Percentiles rank a stretch among this genome's conserved stretches.
Conservation (phyloP, 2,113 vertebrate species). For the Arothron firmamentum region DNA sequence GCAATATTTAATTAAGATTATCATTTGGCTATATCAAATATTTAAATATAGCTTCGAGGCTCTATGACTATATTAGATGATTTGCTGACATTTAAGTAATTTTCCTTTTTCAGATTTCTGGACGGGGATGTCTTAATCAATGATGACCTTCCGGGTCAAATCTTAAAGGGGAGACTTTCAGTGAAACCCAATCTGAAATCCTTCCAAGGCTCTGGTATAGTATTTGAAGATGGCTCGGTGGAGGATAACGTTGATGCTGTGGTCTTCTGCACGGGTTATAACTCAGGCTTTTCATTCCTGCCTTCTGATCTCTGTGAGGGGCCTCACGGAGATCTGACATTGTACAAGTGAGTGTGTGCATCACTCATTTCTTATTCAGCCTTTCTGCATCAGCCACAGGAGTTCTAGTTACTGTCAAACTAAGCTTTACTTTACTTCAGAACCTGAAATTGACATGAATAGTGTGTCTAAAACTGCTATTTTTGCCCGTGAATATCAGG, state of each 20-base stretch:
- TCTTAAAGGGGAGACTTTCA: constrained; percentile 78
- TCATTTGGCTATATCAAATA: too few species aligned
- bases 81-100: background rate
- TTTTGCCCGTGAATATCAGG: constrained; percentile 35
- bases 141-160: constrained; percentile 82
- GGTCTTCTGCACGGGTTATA: constrained; percentile 89
- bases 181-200: constrained; percentile 79
- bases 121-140: constrained; percentile 74
- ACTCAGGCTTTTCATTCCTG: constrained; percentile 80
- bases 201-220: constrained; percentile 75
- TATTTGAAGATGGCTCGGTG: constrained; percentile 83
- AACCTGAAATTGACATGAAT: background rate
- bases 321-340: constrained; percentile 65
- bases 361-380: too few species aligned
- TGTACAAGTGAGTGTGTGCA: constrained; percentile 75
- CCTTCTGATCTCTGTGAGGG: constrained; percentile 66
- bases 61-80: too few species aligned
- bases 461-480: background rate
- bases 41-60: too few species aligned
- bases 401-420: background rate
- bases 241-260: constrained; percentile 82
- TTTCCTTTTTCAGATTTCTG: constrained; percentile 57
- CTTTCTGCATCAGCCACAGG: too few species aligned
- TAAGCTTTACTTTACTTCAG: background rate
- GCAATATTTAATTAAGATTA: too few species aligned